Evolutionary conservation across 1,140 invertebrate genomes (phyloP).

Genomic region (Trigoniulus corallinus): DNA sequence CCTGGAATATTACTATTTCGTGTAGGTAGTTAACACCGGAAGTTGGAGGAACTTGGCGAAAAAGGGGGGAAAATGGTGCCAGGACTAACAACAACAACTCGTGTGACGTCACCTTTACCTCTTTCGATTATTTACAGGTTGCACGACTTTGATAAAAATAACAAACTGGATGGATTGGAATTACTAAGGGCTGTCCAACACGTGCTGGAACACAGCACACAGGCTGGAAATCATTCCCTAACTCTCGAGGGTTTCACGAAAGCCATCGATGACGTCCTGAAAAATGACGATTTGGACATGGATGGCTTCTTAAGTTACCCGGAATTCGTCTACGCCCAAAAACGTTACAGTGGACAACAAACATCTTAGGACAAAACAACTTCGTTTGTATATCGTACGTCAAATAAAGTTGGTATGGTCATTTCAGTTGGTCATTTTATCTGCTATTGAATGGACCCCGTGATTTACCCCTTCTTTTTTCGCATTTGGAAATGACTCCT

Average conservation of each 20-base stretch:
- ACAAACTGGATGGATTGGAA: slow-evolving; percentile 60
- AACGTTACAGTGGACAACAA: not conserved
- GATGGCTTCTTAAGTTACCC: slow-evolving; percentile 67
- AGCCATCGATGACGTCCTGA: slow-evolving; percentile 57
- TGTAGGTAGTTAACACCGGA: slow-evolving; percentile 30
- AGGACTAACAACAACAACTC: not conserved
- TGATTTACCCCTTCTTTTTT: no score
- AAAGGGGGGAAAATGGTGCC: no score
- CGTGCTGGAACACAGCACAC: slow-evolving; percentile 18
- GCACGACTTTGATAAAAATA: slow-evolving; percentile 65
- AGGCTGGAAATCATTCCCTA: no score
- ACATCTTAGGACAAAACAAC: not conserved
- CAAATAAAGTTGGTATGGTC: no score
- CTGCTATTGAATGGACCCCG: no score
- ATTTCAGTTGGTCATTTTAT: no score
- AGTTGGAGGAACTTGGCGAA: no score
- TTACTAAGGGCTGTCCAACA: slow-evolving; percentile 39
- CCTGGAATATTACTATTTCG: slow-evolving; percentile 47
- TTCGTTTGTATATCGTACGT: no score
- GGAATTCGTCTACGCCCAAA: slow-evolving; percentile 42
- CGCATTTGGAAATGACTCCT: no score
- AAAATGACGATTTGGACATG: slow-evolving; percentile 55
- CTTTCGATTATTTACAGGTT: slow-evolving; percentile 29
- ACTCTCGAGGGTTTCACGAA: no score
- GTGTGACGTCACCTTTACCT: not conserved